Base-by-base conservation (phyloP, 2,113 vertebrate genomes). In the Athene cunicularia region DNA sequence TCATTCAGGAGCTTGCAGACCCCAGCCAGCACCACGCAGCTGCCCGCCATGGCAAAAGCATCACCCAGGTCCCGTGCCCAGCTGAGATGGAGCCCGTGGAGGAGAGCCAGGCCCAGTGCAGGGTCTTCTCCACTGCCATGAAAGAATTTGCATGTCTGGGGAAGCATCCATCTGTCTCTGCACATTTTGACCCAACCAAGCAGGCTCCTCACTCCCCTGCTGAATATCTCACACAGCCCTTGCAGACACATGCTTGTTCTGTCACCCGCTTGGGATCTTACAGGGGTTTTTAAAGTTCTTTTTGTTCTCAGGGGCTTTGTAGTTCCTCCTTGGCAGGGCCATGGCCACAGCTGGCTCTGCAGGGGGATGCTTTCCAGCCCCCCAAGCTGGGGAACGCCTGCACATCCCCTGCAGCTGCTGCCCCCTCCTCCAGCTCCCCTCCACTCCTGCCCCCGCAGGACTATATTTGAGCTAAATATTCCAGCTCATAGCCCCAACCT, bases 391-490 rank as follows among this genome's bases (percentile, higher is more conserved):
- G 58, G 70, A 86, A 33, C 0, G 4, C 67, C 41, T 1, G 14
- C 2, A 6, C 45, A 50, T 93, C 33, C 73, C 39, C 33, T 4
- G 0, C 26, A 18, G 66, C 8, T 68, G 18, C 88, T 76, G 49
- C 58, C 12, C 68, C 33, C 41, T 84, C 33, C 62, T 80, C 58
- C 35, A 18, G 71, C 60, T 18, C n/a, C 85, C 71, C 37, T 63
- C 70, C 16, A 1, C 0, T 2, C 73, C 53, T 81, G 85, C 71
- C 81, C 80, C 79, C 22, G 0, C 64, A 63, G 30, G 47, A 9
- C 73, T 91, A 41, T 85, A 87, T 93, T 95, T 94, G 88, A 62
- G 62, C 47, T 91, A 30, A 91, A 75, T 75, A 82, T 94, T 70
- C 77, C 70, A 76, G 39, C 71, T 79, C 50, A 4, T 55, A 88